Base-by-base conservation (phyloP, 1,140 invertebrate species). In the Delia radicum region DNA sequence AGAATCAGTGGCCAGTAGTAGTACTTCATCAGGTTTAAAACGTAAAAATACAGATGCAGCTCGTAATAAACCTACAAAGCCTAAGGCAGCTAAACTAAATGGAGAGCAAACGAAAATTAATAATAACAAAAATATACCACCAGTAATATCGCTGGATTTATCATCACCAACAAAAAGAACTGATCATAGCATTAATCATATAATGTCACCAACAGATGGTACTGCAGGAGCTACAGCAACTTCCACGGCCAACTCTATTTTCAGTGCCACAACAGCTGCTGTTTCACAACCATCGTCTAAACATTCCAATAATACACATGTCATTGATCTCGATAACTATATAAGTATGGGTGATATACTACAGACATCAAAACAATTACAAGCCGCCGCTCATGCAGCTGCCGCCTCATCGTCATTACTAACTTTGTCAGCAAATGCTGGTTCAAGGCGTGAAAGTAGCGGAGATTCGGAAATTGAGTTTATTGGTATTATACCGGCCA, bases 401-500 rank as follows among this genome's bases (percentile, higher is more conserved):
- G 46, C 74, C 3, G 24, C 29, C 15, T 6, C 48, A 3, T 15
- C 31, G 8, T 31, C 73, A n/a, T 67, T n/a, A 73, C 13, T 18
- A 21, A 48, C 15, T 21, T 10, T n/a, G 10, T 42, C 67, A n/a
- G 10, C 29, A 29, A 31, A n/a, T 37, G 37, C 29, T 8, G 12
- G 5, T 13, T 18, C 78, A 15, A 75, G 78, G 15, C 79, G 80
- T 27, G 82, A 83, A 28, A 86, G 83, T 65, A 82, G 82, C 71
- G 82, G 82, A 31, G 85, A 83, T 0, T 84, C 86, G 72, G 81
- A 81, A 27, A 84, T 86, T 10, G 84, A 86, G 73, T 79, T 86
- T 55, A 81, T 86, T 15, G 80, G 84, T 12, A 77, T 82, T 8
- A 84, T 75, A 77, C 79, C 81, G 7, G 81, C 82, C 27, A 74